Evolutionary conservation across 2,797 vertebrate genomes (phyloP).

Genomic region (Florisuga fusca): DNA sequence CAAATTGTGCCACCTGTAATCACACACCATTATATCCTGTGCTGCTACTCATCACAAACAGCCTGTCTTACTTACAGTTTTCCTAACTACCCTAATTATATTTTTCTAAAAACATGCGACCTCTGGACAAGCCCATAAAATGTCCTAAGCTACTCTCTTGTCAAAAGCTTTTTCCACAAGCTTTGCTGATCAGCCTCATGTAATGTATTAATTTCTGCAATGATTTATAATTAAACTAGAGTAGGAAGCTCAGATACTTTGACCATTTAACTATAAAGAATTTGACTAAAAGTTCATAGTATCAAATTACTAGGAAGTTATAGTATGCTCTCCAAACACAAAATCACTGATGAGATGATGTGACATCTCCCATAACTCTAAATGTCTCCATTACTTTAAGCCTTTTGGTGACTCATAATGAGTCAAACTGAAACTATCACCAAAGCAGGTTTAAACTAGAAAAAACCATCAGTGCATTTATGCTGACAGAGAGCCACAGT

Average conservation of each 20-base stretch:
- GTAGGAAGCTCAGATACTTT: not conserved
- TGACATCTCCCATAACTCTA: not conserved
- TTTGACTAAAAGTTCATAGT: not conserved
- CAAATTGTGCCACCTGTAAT: not conserved
- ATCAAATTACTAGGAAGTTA: not conserved
- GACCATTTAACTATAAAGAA: not conserved
- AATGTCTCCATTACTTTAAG: not conserved
- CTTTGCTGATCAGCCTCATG: not conserved
- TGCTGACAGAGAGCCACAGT: not conserved
- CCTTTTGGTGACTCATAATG: not conserved
- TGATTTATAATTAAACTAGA: not conserved
- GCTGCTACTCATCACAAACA: not conserved
- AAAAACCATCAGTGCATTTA: not conserved
- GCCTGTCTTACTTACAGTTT: not conserved
- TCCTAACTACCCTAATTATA: not conserved
- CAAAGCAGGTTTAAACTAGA: not conserved
- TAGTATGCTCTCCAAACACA: not conserved
- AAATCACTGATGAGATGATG: not conserved
- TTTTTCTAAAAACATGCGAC: not conserved
- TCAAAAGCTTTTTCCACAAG: not conserved
- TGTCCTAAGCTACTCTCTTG: not conserved
- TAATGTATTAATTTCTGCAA: not conserved
- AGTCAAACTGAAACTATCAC: conserved; percentile 10
- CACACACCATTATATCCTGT: not conserved
- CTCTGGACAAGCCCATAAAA: not conserved